These are phyloP conservation scores for Acanthiza pusilla DNA, from an alignment of 2,797 vertebrate genomes.

Conservation along the genomic window DNA sequence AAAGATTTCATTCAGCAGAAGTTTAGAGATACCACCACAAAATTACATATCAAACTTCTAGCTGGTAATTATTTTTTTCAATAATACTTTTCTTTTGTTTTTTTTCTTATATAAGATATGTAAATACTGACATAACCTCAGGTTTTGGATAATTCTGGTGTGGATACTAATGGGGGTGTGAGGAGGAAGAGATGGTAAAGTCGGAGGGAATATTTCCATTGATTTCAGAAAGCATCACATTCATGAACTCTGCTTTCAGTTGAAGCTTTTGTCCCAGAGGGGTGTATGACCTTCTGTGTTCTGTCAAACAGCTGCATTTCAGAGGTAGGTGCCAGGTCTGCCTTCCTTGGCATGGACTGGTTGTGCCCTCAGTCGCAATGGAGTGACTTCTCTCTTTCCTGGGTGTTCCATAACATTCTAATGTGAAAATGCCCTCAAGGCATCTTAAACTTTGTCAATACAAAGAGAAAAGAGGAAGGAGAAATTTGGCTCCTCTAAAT, in stretches of 20 bases:
- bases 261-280: background rate
- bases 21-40: background rate
- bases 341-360: background rate
- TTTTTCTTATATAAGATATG: background rate
- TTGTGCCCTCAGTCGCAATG: background rate
- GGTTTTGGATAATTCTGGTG: background rate
- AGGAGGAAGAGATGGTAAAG: background rate
- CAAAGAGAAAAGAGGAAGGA: background rate
- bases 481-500: background rate
- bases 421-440: background rate
- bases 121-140: background rate
- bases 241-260: background rate
- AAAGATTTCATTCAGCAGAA: background rate
- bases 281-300: background rate
- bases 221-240: background rate
- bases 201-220: background rate
- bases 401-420: background rate
- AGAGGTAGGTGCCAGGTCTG: background rate
- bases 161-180: background rate
- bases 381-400: background rate
- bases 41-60: background rate
- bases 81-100: background rate
- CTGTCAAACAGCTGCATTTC: background rate
- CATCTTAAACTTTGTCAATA: background rate
- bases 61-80: background rate